Evolutionary conservation across 2,888 invertebrate species (phyloP).

Genomic region (Anticlea derivata): DNA sequence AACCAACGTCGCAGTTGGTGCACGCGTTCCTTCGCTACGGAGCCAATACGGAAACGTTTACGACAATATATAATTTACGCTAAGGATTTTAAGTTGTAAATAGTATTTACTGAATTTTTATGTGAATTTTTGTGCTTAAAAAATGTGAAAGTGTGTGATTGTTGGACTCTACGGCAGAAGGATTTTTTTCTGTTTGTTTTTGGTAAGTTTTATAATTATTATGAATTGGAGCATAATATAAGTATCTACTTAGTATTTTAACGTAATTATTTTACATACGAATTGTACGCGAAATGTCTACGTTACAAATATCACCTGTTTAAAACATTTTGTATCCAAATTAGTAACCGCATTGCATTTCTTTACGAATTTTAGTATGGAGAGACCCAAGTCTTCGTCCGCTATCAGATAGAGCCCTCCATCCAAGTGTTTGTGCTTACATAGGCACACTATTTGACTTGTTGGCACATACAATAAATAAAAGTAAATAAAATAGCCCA

Average conservation of each 20-base stretch:
- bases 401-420: no score
- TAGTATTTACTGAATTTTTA: slow-evolving; percentile 6
- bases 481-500: not conserved
- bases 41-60: not conserved
- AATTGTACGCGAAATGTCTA: no score
- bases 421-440: no score
- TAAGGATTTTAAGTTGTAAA: slow-evolving; percentile 1
- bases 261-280: not conserved
- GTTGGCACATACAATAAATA: no score
- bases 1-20: not conserved
- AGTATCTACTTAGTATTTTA: not conserved
- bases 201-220: slow-evolving; percentile 36
- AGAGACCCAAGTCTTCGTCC: no score
- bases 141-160: slow-evolving; percentile 43
- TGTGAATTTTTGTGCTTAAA: slow-evolving; percentile 30
- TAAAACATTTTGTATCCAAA: no score
- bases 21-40: slow-evolving; percentile 4
- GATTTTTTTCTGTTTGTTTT: slow-evolving; percentile 32
- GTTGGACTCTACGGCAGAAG: slow-evolving; percentile 35
- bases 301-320: no score
- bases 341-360: no score
- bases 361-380: no score
- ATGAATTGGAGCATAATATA: not conserved
- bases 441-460: no score
- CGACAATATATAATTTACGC: slow-evolving; percentile 8